Base-by-base conservation (phyloP, 1,140 invertebrate species). In the Drosophila mayri region DNA sequence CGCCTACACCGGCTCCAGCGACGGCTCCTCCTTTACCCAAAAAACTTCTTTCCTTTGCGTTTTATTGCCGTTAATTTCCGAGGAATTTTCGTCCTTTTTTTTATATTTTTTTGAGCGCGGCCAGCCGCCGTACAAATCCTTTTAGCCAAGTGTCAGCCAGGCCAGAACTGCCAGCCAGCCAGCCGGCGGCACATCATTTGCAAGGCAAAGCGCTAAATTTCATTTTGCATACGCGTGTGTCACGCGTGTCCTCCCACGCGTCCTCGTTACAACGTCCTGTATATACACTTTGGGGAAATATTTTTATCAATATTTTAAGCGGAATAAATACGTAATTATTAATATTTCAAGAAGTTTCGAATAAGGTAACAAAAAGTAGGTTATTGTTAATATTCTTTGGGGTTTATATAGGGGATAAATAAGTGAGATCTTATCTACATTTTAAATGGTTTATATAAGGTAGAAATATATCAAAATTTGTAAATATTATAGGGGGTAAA, bases 201-300 rank as follows among this genome's bases (percentile, higher is more conserved):
- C 85, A 90, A 90, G 81, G 85, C 85, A 88, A 88, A 88, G 86
- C 85, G 77, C 85, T 84, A 88, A 90, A 90, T 90, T 90, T 90
- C 81, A 88, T 88, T 88, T 88, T 81, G 71, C 81, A 88, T 72
- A 63, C 64, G 46, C 70, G 57, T 63, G 47, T 62, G 58, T 40
- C 67, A 82, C 68, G 68, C 79, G 59, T 54, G 37, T 66, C 76
- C 52, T 43, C 57, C 50, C 60, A 71, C 63, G 47, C 72, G 55
- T 44, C 52, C 58, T 41, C 22, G 44, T 72, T 72, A 72, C 68
- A 72, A 46, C 67, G 44, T 72, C 22, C 22, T 16, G 57, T 46
- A 25, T 18, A 16, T 63, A 12, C 61, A 63, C 60, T 52, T 32
- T 37, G 28, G 22, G 20, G 12, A 25, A 54, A 55, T 28, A 22